Evolutionary conservation across 2,797 vertebrate genomes (phyloP), one percentile per base, ranked within the genome.

Genomic region (Nothura maculosa): DNA sequence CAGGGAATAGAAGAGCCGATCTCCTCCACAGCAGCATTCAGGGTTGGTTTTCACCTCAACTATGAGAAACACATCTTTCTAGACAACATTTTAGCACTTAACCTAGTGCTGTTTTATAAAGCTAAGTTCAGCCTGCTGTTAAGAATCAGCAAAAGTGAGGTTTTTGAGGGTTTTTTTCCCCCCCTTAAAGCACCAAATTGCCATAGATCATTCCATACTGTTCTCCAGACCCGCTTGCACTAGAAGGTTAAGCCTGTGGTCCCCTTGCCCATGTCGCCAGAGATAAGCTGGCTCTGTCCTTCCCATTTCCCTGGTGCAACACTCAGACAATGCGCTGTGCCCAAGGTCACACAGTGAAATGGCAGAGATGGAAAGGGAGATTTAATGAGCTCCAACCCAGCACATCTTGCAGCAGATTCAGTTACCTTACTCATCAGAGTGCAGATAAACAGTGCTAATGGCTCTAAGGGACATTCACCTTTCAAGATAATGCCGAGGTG

Each of bases 401-500:
- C 81, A 47, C 79, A 17, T 81, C 70, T 75, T 73, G 74, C 70
- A 70, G 85, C 70, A 43, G 94, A 54, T 92, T 81, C 40, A 4
- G 89, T 91, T 96, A 74, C 90, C 57, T 67, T 48, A 22, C 80
- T 63, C 74, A 5, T 25, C 83, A 54, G 67, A 20, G 72, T 70
- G 89, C 81, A 85, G 92, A 85, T 92, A 85, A 95, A 32, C 55
- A 21, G 4, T 16, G 81, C 79, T 95, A 95, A 94, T 94, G 94
- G 90, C 84, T 62, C 62, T 18, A 84, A 64, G 81, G 86, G 60
- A 84, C 90, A 42, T 43, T 79, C 88, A 87, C 93, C 90, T 86
- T 79, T 82, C 43, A 5, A 61, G 67, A 48, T 34, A 83, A 76
- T 45, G 63, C 82, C 10, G 5, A 3, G 19, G 57, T 77, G 64